phyloP scores from a whole-genome alignment of 2,113 vertebrate genomes.

The Cyanoderma ruficeps region DNA sequence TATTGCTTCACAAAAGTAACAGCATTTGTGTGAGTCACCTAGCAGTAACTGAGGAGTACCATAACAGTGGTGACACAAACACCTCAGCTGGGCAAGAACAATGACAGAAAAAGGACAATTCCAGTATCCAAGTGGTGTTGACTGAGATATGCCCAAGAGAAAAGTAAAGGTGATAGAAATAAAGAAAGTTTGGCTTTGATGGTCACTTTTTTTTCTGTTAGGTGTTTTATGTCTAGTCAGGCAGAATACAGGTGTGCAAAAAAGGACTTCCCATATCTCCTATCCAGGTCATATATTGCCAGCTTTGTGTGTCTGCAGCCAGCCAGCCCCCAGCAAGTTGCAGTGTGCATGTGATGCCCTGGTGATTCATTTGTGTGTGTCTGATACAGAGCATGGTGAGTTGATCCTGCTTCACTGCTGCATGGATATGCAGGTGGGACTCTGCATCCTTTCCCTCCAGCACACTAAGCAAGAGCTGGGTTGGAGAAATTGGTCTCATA shows the following conservation, averaged over 20 bases:
- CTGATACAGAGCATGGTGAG: neutral
- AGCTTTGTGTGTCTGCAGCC: neutral
- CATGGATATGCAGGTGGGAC: fast-evolving
- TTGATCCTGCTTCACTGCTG: neutral
- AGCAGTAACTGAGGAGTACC: neutral
- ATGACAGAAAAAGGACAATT: neutral
- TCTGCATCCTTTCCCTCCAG: neutral
- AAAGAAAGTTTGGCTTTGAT: neutral
- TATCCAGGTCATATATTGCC: neutral
- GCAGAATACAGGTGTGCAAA: neutral
- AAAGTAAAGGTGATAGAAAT: neutral
- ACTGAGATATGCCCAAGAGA: neutral
- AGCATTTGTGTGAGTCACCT: neutral
- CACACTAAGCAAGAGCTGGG: neutral
- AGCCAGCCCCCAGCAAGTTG: fast-evolving
- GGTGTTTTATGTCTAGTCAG: neutral
- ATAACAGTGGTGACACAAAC: neutral
- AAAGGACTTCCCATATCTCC: neutral
- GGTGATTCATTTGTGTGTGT: neutral
- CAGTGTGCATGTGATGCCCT: neutral
- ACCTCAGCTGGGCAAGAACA: neutral
- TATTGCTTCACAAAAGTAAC: neutral
- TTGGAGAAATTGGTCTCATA: neutral
- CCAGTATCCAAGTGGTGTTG: neutral
- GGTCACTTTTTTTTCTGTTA: neutral